Conservation (phyloP, 2,113 vertebrate species). For the Anseranas semipalmata region DNA sequence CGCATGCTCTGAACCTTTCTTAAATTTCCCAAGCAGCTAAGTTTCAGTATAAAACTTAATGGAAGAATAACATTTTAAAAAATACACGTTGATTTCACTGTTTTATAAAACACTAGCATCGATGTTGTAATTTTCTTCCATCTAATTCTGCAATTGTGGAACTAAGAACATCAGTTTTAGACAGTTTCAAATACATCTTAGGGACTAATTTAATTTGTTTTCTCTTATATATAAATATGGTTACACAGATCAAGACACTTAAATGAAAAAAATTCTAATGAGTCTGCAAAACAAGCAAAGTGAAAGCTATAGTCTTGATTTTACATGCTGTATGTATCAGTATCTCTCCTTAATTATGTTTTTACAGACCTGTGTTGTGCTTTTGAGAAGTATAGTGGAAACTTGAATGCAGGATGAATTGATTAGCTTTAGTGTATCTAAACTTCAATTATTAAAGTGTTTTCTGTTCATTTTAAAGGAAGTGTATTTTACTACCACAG, state of each 20-base stretch:
- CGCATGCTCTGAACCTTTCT: neutral
- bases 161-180: conserved; percentile 47
- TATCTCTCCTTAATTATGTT: conserved; percentile 59
- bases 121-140: conserved; percentile 7
- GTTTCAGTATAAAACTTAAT: neutral
- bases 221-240: conserved; percentile 41
- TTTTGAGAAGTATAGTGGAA: conserved; percentile 69
- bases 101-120: neutral
- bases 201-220: conserved; percentile 66
- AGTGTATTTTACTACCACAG: neutral
- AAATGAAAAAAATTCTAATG: conserved; percentile 61
- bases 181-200: conserved; percentile 47
- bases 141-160: conserved; percentile 53
- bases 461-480: conserved; percentile 25
- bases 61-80: neutral
- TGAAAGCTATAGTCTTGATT: conserved; percentile 62
- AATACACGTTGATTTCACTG: conserved; percentile 6
- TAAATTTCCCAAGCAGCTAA: neutral
- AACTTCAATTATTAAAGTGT: conserved; percentile 60
- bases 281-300: conserved; percentile 60
- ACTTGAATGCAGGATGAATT: conserved; percentile 69
- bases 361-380: conserved; percentile 64
- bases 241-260: conserved; percentile 55
- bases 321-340: conserved; percentile 50
- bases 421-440: conserved; percentile 70